Base-by-base conservation (phyloP, 1,140 invertebrate species). In the Drosophila navojoa region DNA sequence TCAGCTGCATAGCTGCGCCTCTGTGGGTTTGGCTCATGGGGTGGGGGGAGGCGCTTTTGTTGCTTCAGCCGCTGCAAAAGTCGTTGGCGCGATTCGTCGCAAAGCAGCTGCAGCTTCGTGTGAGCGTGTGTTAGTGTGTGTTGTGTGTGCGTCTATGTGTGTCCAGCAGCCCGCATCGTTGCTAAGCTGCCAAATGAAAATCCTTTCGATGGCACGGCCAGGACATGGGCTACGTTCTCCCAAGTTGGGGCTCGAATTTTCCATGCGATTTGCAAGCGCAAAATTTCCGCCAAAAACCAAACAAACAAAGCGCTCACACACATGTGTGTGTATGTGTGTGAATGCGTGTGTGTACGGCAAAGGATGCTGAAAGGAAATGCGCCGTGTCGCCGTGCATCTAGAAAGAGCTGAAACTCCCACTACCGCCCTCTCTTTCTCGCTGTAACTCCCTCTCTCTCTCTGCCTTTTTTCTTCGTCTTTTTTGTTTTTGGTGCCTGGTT, bases 221-320 rank as follows among this genome's bases (percentile, higher is more conserved):
- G 66, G 79, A 87, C 84, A 47, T 54, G 52, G 52, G 42, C 35
- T 11, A 38, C 35, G 35, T 38, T 38, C 42, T 45, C 42, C 42
- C 42, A 45, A 54, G 29, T 32, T 27, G 29, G 29, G 27, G 49
- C 81, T 77, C 71, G 64, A 86, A 87, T 79, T 87, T 86, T 86
- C 81, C 82, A 71, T 86, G 81, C 81, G 81, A 86, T 86, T 86
- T 86, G 79, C 82, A 87, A 68, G 68, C 81, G 84, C 84, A 89
- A 82, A 79, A 79, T 82, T 84, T 89, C 79, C 82, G 81, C 84
- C 76, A 81, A 86, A 84, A 86, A 81, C 53, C 76, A 75, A 75
- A 58, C 72, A 75, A 75, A 75, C 58, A 77, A 89, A 71, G 53
- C 79, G 68, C 44, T 40, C 49, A 40, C 29, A 38, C 63, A 67